Base-by-base conservation (phyloP, 2,888 invertebrate genomes). In the Machimus atricapillus region DNA sequence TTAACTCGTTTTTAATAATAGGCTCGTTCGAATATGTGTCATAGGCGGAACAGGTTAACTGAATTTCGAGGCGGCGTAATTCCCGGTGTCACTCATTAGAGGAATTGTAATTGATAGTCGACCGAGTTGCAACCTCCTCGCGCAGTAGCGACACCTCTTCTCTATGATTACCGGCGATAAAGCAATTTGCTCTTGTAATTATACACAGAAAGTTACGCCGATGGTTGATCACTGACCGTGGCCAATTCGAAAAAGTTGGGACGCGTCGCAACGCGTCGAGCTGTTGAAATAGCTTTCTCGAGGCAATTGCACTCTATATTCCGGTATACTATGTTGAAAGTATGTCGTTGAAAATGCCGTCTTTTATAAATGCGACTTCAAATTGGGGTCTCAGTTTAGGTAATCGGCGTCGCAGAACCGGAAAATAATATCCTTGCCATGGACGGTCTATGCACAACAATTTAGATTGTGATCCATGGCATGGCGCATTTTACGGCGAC, bases 1-100 rank as follows among this genome's bases (percentile, higher is more conserved):
- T 23, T 78, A 78, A 78, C 78, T 78, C 78, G 43, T 23, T 46
- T 78, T 78, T 78, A 78, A 78, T 78, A 78, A 78, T 23, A 78
- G 19, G 27, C 27, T 56, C 66, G 9, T 23, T 66, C 66, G 23
- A 43, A 40, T 43, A 78, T 78, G 40, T 78, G 78, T 40, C 78
- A 78, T 43, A 40, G 78, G 78, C 78, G 78, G 78, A 78, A 78
- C 78, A 78, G 23, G 78, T 78, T 78, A 78, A 78, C 78, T 78
- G 78, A 78, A 78, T 78, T 43, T 78, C 46, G 23, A 46, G 78
- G 78, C 23, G 23, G 78, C 43, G 4, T 43, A 43, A 43, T 78
- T 78, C 43, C 23, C 12, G 43, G 37, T 78, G 43, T 43, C 78
- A 78, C 43, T 78, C 40, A 78, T 78, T 78, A 78, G 37, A 34